These are phyloP conservation scores for Polypterus bichir DNA, from an alignment of 2,113 vertebrate genomes.

Conservation along the genomic window DNA sequence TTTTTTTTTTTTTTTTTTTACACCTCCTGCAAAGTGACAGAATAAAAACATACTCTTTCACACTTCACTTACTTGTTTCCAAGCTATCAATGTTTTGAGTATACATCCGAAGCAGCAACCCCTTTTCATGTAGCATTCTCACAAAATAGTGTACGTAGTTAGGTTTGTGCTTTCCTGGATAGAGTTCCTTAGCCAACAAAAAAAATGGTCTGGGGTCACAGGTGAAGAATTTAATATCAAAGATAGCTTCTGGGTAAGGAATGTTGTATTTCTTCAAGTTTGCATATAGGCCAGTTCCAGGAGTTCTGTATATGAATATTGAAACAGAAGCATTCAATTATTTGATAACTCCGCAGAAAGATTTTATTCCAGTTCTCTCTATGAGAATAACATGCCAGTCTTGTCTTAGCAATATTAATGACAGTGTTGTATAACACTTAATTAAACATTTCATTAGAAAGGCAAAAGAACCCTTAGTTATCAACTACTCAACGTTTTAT, in stretches of 20 bases:
- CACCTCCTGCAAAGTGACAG: no score
- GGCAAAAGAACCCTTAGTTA: no score
- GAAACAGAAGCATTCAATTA: not conserved
- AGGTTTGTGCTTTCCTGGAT: conserved; percentile 48
- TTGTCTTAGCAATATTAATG: no score
- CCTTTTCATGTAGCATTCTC: conserved; percentile 53
- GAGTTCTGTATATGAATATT: conserved; percentile 26
- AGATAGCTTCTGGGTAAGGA: conserved; percentile 54
- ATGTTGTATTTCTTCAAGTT: conserved; percentile 54
- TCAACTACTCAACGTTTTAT: no score
- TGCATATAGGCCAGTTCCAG: conserved; percentile 53
- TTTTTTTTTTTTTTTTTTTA: no score
- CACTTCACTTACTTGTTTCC: conserved; percentile 44
- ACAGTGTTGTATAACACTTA: no score
- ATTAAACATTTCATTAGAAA: no score
- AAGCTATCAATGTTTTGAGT: conserved; percentile 68
- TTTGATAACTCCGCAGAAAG: no score
- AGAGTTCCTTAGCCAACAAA: conserved; percentile 47
- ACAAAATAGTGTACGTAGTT: conserved; percentile 42
- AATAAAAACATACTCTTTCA: not conserved
- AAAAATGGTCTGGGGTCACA: conserved; percentile 48
- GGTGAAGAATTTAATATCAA: conserved; percentile 56
- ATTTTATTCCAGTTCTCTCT: no score
- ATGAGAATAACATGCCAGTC: no score
- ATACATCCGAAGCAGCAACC: conserved; percentile 56